These are phyloP conservation scores for Pithys albifrons DNA, from an alignment of 2,113 vertebrate genomes.

Conservation along the genomic window DNA sequence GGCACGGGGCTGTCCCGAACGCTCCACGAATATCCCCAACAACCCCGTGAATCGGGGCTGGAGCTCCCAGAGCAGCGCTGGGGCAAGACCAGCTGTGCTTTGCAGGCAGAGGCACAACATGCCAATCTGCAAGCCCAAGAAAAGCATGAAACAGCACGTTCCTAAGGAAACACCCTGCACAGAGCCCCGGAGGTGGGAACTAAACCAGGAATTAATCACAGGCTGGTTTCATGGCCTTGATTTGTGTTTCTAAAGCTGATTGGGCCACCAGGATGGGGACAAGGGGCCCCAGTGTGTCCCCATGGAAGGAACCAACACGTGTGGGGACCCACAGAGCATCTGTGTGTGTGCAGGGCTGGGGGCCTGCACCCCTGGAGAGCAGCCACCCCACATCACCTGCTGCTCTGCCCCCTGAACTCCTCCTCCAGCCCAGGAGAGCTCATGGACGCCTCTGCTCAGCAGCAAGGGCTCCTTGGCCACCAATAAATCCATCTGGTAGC, in stretches of 20 bases:
- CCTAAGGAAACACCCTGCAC: constrained; percentile 35
- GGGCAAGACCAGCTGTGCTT: not conserved
- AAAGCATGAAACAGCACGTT: not conserved
- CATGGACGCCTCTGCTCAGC: not conserved
- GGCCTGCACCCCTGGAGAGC: not conserved
- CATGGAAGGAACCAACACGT: rapidly evolving
- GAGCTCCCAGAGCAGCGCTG: not conserved
- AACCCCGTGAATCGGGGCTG: rapidly evolving
- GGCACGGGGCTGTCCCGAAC: not conserved
- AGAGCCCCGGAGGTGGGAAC: not conserved
- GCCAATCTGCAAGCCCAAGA: not conserved
- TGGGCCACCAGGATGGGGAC: not conserved
- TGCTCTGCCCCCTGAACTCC: not conserved
- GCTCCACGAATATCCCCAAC: not conserved
- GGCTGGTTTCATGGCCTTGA: rapidly evolving
- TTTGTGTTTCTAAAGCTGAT: not conserved
- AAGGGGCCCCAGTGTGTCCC: rapidly evolving
- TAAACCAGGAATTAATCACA: not conserved
- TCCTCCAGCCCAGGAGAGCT: not conserved
- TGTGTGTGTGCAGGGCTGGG: rapidly evolving
- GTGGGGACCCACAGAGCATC: not conserved
- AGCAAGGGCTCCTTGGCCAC: not conserved
- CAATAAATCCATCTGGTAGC: not conserved
- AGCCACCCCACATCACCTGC: not conserved
- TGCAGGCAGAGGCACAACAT: not conserved